Percentiles rank a stretch among this genome's conserved stretches.
Conservation (phyloP, 2,888 invertebrate genomes). For the Hybos culiciformis region DNA sequence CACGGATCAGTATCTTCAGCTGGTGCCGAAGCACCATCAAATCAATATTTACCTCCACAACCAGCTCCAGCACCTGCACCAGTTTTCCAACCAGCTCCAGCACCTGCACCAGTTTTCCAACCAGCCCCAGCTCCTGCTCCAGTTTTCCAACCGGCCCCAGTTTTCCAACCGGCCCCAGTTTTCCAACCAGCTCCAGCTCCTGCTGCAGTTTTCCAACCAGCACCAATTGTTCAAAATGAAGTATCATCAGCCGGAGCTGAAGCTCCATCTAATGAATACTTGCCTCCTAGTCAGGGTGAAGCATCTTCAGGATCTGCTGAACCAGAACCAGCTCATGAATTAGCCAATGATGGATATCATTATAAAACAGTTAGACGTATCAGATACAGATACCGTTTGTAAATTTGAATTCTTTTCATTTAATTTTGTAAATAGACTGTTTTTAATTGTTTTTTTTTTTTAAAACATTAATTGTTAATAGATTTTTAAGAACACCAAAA, state of each 20-base stretch:
- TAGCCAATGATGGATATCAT: background rate
- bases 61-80: background rate
- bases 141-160: background rate
- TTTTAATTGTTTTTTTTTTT: no score
- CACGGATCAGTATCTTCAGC: no score
- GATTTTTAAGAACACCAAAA: no score
- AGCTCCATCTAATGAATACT: conserved; percentile 10
- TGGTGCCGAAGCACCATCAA: background rate
- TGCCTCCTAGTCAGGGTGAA: conserved; percentile 11
- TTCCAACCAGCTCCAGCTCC: conserved; percentile 8
- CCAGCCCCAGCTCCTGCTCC: conserved; percentile 6
- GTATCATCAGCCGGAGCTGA: background rate
- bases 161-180: conserved; percentile 4
- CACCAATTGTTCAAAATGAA: no score
- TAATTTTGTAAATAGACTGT: no score
- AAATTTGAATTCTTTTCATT: no score
- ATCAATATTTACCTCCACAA: no score
- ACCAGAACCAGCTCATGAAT: background rate
- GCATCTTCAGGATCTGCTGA: background rate
- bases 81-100: background rate
- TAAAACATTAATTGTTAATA: no score
- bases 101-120: background rate
- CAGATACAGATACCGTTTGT: background rate
- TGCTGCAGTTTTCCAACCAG: conserved; percentile 3
- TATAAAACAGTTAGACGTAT: background rate